phyloP scores from a whole-genome alignment of 2,797 vertebrate species.

The Lagocephalus sceleratus region DNA sequence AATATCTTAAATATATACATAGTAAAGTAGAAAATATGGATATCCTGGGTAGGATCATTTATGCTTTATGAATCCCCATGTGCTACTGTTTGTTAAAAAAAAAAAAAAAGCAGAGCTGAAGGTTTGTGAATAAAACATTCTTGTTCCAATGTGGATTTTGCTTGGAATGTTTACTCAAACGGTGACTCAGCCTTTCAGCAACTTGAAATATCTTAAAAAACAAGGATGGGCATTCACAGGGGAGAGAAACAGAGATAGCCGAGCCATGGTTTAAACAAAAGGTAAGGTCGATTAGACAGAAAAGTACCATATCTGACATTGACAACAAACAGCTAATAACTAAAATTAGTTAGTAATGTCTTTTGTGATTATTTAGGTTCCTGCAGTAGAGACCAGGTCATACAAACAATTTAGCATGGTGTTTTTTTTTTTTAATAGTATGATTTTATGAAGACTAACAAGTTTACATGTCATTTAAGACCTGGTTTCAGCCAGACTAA shows the following conservation, averaged over 20 bases:
- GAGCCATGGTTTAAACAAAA: too few species aligned
- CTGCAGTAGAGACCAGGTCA: background rate
- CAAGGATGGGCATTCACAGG: background rate
- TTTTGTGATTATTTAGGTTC: background rate
- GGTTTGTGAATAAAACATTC: conserved; percentile 61
- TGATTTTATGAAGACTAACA: too few species aligned
- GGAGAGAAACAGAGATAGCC: conserved; percentile 11
- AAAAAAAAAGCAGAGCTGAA: conserved; percentile 37
- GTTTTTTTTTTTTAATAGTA: too few species aligned
- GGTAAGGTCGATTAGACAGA: too few species aligned
- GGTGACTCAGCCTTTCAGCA: conserved; percentile 40
- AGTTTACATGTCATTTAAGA: too few species aligned
- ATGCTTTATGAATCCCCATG: conserved; percentile 28
- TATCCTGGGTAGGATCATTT: conserved; percentile 35
- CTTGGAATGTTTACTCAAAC: conserved; percentile 26
- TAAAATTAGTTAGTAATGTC: too few species aligned
- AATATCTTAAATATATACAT: conserved; percentile 16
- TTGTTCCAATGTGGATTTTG: conserved; percentile 32
- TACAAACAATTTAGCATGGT: background rate
- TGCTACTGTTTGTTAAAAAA: conserved; percentile 19
- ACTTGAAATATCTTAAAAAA: conserved; percentile 42
- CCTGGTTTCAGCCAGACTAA: background rate
- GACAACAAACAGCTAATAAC: too few species aligned
- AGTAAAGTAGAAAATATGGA: conserved; percentile 24
- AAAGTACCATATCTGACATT: too few species aligned